These are phyloP conservation scores for Melipona bicolor DNA, from an alignment of 2,888 invertebrate genomes.

Conservation along the genomic window DNA sequence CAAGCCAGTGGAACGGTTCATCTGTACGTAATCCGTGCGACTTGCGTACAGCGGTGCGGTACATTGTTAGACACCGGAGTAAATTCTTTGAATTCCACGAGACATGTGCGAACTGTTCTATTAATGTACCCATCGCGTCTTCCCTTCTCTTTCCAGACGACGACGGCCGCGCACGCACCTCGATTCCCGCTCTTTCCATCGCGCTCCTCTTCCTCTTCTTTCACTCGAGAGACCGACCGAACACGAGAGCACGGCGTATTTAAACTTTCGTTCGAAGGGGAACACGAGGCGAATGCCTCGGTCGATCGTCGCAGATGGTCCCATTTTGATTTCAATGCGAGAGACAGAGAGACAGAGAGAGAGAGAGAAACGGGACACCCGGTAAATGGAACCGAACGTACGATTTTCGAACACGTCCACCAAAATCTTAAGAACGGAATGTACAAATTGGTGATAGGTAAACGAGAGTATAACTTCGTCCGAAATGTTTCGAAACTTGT, in stretches of 20 bases:
- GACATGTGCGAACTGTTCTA: slow-evolving; percentile 75
- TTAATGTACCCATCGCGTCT: slow-evolving; percentile 73
- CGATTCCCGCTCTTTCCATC: slow-evolving; percentile 44
- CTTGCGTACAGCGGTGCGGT: slow-evolving; percentile 40
- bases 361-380: slow-evolving; percentile 54
- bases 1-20: slow-evolving; percentile 1
- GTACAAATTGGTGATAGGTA: slow-evolving; percentile 23
- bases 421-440: slow-evolving; percentile 9
- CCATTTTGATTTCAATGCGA: slow-evolving; percentile 49
- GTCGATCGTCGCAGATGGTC: slow-evolving; percentile 47
- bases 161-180: slow-evolving; percentile 14
- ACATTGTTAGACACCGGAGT: slow-evolving; percentile 68
- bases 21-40: slow-evolving; percentile 14
- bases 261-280: slow-evolving; percentile 65
- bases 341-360: slow-evolving; percentile 24
- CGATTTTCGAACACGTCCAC: slow-evolving; percentile 20
- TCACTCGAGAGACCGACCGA: slow-evolving; percentile 20
- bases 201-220: slow-evolving; percentile 10
- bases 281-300: slow-evolving; percentile 53
- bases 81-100: slow-evolving; percentile 69
- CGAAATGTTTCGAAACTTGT: no score
- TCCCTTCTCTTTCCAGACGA: slow-evolving; percentile 46
- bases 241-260: slow-evolving; percentile 56
- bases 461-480: slow-evolving; percentile 9
- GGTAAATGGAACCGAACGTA: slow-evolving; percentile 58